Conservation (phyloP, 1,140 invertebrate species). For the Drosophila tropicalis region DNA sequence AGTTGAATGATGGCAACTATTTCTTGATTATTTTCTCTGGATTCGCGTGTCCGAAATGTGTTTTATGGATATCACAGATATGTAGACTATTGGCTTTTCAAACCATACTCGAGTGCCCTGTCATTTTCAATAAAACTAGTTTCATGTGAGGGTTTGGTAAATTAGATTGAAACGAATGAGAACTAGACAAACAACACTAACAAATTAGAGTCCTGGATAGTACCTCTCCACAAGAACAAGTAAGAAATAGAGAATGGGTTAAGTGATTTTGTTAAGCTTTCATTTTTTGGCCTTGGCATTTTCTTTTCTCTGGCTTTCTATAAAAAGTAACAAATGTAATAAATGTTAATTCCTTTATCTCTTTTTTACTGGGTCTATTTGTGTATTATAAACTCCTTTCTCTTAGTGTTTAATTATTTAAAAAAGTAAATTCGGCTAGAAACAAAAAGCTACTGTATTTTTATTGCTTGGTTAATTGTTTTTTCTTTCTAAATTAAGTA, state of each 20-base stretch:
- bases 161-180: constrained; percentile 2
- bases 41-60: constrained; percentile 40
- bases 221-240: no score
- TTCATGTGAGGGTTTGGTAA: not conserved
- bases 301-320: no score
- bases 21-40: constrained; percentile 72
- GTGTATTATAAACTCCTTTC: not conserved
- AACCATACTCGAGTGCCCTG: constrained; percentile 5
- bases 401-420: not conserved
- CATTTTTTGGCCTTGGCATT: no score
- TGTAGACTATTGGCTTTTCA: constrained; percentile 41
- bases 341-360: not conserved
- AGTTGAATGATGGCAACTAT: constrained; percentile 68
- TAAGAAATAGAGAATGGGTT: no score
- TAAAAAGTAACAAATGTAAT: no score
- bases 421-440: not conserved
- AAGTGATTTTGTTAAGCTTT: no score
- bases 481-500: no score
- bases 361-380: not conserved
- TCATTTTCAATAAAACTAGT: constrained; percentile 1
- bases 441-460: not conserved
- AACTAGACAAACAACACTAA: not conserved
- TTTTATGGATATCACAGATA: constrained; percentile 60
- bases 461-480: not conserved
- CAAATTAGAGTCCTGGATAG: no score